Conservation (phyloP, 2,888 invertebrate genomes). For the Dryadula phaetusa region DNA sequence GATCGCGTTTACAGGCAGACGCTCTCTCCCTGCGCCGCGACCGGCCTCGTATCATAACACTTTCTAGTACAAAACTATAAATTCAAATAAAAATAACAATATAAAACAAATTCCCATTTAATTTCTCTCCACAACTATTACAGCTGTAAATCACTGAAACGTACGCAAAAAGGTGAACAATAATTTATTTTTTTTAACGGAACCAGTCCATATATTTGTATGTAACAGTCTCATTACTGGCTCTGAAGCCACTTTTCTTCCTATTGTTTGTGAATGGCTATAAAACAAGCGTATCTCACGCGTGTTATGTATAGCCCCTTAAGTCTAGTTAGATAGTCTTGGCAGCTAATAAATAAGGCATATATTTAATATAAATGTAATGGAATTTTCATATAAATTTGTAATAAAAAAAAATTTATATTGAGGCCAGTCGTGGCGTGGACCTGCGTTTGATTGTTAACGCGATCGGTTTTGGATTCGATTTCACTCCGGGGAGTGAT, state of each 20-base stretch:
- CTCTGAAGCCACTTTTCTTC: conserved; percentile 27
- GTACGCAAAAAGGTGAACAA: background rate
- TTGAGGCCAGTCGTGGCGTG: too few relatives aligned
- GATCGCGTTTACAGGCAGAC: too few relatives aligned
- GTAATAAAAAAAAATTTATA: too few relatives aligned
- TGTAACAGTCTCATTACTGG: conserved; percentile 37
- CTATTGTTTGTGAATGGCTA: conserved; percentile 43
- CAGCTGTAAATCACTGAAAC: conserved; percentile 4
- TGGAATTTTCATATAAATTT: too few relatives aligned
- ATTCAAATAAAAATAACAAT: background rate
- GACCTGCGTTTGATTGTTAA: too few relatives aligned
- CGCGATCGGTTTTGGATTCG: too few relatives aligned
- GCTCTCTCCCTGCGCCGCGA: too few relatives aligned
- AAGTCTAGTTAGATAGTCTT: conserved; percentile 16
- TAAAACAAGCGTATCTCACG: conserved; percentile 45
- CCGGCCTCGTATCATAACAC: too few relatives aligned
- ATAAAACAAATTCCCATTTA: background rate
- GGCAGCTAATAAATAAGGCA: background rate
- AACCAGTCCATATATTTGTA: conserved; percentile 18
- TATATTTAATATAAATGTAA: background rate
- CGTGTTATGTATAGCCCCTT: conserved; percentile 33
- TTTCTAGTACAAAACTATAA: too few relatives aligned
- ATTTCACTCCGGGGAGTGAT: too few relatives aligned
- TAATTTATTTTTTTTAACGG: conserved; percentile 26
- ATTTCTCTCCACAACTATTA: background rate